These are phyloP conservation scores for Tuta absoluta DNA, from an alignment of 2,888 invertebrate genomes.

Conservation along the genomic window DNA sequence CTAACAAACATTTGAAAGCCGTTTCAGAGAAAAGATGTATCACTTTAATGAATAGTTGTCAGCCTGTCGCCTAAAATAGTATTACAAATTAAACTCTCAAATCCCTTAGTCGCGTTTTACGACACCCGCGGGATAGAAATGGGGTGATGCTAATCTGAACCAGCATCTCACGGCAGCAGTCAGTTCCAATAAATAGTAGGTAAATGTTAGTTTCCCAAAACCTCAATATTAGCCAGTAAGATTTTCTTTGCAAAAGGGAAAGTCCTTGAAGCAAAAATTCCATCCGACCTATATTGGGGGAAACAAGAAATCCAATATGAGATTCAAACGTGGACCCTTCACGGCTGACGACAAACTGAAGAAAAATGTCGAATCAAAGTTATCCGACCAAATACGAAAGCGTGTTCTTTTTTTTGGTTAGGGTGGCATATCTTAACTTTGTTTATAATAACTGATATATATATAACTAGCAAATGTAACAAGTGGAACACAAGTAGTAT, in stretches of 20 bases:
- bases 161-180: no score
- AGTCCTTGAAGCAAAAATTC: slow-evolving; percentile 6
- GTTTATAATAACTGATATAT: background rate
- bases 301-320: slow-evolving; percentile 22
- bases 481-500: no score
- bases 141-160: no score
- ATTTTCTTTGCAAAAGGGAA: background rate
- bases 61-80: no score
- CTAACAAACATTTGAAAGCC: no score
- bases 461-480: no score
- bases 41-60: no score
- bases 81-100: no score
- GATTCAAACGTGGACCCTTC: slow-evolving; percentile 20
- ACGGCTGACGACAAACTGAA: slow-evolving; percentile 19
- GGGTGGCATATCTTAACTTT: background rate
- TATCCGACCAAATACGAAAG: slow-evolving; percentile 20
- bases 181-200: no score
- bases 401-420: background rate
- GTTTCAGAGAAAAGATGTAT: no score
- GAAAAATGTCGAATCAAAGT: slow-evolving; percentile 19
- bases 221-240: background rate
- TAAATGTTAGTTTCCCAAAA: background rate
- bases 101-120: no score
- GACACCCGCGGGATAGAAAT: no score
- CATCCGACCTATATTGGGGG: slow-evolving; percentile 13